Evolutionary conservation across 2,113 vertebrate species (phyloP).

Genomic region (Polypterus bichir): DNA sequence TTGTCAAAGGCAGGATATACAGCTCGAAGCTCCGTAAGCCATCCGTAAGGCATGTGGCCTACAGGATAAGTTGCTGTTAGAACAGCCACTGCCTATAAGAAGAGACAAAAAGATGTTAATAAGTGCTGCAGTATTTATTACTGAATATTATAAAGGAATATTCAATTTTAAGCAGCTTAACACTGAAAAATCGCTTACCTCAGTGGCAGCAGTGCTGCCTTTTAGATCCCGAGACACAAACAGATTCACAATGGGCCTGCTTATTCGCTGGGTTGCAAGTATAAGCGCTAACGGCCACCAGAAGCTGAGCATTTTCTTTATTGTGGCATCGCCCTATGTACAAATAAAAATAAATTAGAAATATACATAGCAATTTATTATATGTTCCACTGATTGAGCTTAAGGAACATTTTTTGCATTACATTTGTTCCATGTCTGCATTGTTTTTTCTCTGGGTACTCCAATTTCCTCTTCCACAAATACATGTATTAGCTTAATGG

Average conservation of each 20-base stretch:
- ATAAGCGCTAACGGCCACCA: slow-evolving; percentile 97
- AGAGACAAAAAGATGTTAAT: background rate
- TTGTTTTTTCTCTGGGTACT: too few relatives aligned
- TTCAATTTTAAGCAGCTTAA: background rate
- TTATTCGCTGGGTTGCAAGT: slow-evolving; percentile 90
- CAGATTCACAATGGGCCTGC: slow-evolving; percentile 91
- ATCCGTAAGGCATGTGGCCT: slow-evolving; percentile 97
- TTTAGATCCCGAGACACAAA: slow-evolving; percentile 93
- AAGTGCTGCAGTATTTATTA: background rate
- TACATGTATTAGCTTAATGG: too few relatives aligned
- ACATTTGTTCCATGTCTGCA: too few relatives aligned
- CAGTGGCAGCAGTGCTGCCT: slow-evolving; percentile 68
- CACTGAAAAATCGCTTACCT: slow-evolving; percentile 50
- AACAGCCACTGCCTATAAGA: slow-evolving; percentile 76
- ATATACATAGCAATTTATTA: too few relatives aligned
- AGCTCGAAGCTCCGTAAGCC: slow-evolving; percentile 90
- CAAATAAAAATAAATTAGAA: background rate
- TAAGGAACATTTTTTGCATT: too few relatives aligned
- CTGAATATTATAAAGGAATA: too few relatives aligned
- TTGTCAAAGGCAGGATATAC: slow-evolving; percentile 95
- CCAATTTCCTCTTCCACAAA: too few relatives aligned
- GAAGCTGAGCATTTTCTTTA: slow-evolving; percentile 93
- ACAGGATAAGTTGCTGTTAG: slow-evolving; percentile 94
- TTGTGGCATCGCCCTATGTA: slow-evolving; percentile 78
- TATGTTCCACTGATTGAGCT: too few relatives aligned